Base-by-base conservation (phyloP, 1,140 invertebrate genomes). In the Penaeus indicus region DNA sequence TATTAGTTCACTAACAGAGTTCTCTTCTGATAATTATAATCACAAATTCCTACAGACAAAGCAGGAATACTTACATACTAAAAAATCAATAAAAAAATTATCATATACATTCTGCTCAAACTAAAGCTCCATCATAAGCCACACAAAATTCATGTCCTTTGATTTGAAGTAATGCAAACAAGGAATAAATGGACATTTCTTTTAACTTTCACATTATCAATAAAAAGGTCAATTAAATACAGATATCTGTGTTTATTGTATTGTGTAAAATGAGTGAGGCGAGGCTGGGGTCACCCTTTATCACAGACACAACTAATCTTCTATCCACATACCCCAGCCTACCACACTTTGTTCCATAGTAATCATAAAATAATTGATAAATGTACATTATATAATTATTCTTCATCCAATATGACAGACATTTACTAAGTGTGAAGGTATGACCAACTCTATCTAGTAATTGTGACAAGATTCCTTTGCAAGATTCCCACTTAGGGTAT, bases 351-450 rank as follows among this genome's bases (percentile, higher is more conserved):
- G 61, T 63, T 75, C 61, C 81, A 72, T 61, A 88, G 27, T 75
- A 75, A 82, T 83, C 79, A 84, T 84, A 83, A 77, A 88, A 83
- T 79, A 64, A 84, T 82, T 69, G 78, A 81, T 81, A 87, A 88
- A 88, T 88, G 86, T 88, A 88, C 86, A 88, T 75, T 75, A 88
- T 84, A 88, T 83, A 88, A 47, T 87, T 87, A n/a, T 61, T 60
- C 32, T 84, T 83, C 38, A n/a, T 63, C 60, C 61, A 78, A 63
- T 88, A 77, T 54, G 54, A 54, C 54, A 54, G 54, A 54, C 54
- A 54, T 54, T 54, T 54, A 54, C 54, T 54, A 54, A 54, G 54
- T 54, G 54, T 54, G 54, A 54, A 54, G 54, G 54, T 54, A 54
- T 54, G 54, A 54, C 54, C 54, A 54, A 54, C 54, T 54, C 54